These are phyloP conservation scores for Bellardia bayeri DNA, from an alignment of 2,888 invertebrate genomes.

Conservation along the genomic window DNA sequence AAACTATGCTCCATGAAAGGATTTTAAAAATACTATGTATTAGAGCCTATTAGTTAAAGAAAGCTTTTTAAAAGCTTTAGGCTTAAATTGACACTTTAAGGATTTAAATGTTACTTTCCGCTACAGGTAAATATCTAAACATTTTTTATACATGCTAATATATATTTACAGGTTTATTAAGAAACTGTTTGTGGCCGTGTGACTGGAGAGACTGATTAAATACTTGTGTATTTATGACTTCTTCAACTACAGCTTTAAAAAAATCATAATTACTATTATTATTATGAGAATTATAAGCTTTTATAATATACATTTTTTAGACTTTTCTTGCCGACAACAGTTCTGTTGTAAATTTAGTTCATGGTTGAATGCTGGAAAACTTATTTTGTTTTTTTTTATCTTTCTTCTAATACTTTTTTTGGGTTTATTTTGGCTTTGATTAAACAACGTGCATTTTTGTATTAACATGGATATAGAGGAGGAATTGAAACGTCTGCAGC, in stretches of 20 bases:
- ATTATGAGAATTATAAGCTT: constrained; percentile 29
- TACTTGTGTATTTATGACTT: not conserved
- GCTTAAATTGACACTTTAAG: constrained; percentile 23
- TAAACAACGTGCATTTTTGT: constrained; percentile 16
- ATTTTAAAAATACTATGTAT: constrained; percentile 23
- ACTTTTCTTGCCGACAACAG: constrained; percentile 67
- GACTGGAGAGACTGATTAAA: not conserved
- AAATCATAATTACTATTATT: not conserved
- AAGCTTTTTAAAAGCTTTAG: constrained; percentile 27
- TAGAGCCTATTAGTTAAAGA: constrained; percentile 32
- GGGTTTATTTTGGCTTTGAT: constrained; percentile 72
- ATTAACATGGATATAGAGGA: constrained; percentile 88
- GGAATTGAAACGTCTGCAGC: constrained; percentile 93
- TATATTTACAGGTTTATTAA: constrained; percentile 63
- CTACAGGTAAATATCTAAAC: constrained; percentile 67
- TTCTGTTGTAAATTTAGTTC: constrained; percentile 41
- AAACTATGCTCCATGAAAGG: constrained; percentile 32
- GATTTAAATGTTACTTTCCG: constrained; percentile 23
- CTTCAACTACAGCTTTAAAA: constrained; percentile 20
- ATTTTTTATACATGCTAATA: constrained; percentile 53
- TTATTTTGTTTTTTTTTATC: constrained; percentile 64
- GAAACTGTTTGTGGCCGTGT: not conserved
- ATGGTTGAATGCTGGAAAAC: constrained; percentile 54
- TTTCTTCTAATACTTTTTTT: constrained; percentile 74
- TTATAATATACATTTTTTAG: constrained; percentile 45